A percentile compares a stretch with the other conserved stretches of the same genome.
phyloP scores from a whole-genome alignment of 1,140 invertebrate genomes.

The Dysdera silvatica region DNA sequence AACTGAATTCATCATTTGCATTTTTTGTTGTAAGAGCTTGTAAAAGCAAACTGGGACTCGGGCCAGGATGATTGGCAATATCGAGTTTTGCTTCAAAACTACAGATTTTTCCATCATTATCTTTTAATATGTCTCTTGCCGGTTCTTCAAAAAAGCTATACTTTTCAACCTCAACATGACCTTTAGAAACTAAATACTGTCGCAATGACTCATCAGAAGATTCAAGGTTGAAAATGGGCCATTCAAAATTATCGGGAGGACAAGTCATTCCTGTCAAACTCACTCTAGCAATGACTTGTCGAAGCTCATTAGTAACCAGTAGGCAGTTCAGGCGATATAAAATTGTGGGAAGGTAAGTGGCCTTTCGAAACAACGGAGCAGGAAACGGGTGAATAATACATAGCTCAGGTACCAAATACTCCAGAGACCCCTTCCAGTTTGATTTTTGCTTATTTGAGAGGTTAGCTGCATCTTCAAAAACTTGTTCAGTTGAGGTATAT shows the following conservation, averaged over 20 bases:
- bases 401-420: constrained; percentile 56
- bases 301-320: constrained; percentile 84
- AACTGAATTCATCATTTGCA: constrained; percentile 66
- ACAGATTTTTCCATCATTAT: background rate
- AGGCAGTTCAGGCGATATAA: constrained; percentile 89
- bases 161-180: background rate
- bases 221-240: constrained; percentile 49
- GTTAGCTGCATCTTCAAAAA: background rate
- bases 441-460: background rate
- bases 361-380: constrained; percentile 90
- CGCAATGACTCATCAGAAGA: constrained; percentile 3
- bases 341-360: constrained; percentile 90
- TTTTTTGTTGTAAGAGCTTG: constrained; percentile 62
- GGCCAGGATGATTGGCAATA: constrained; percentile 24
- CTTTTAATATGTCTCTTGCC: background rate
- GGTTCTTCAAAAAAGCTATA: background rate
- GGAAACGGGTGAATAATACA: constrained; percentile 92
- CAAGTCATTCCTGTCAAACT: constrained; percentile 53
- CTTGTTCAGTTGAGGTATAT: constrained; percentile 12
- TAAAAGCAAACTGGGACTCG: constrained; percentile 43
- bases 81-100: constrained; percentile 10
- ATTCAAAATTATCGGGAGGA: constrained; percentile 57
- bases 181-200: background rate
- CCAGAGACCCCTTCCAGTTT: background rate
- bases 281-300: constrained; percentile 65